A percentile compares a stretch with the other conserved stretches of the same genome.
phyloP scores from a whole-genome alignment of 2,888 invertebrate genomes.

The Morinoia aosen region DNA sequence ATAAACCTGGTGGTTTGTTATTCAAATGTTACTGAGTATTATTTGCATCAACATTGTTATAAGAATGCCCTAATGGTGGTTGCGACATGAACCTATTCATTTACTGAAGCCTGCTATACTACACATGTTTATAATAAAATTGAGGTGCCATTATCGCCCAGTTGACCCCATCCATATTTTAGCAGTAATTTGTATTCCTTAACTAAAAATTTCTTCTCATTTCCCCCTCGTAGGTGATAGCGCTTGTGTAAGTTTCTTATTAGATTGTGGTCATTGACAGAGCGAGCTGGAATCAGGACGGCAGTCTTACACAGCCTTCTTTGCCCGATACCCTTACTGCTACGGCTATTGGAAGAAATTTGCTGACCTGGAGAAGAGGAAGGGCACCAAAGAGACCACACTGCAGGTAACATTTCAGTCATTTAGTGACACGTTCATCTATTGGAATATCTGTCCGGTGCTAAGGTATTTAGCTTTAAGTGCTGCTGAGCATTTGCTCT shows the following conservation, averaged over 20 bases:
- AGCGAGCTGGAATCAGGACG: conserved; percentile 93
- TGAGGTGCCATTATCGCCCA: not conserved
- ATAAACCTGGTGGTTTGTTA: conserved; percentile 16
- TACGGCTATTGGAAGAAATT: conserved; percentile 99
- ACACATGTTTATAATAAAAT: not conserved
- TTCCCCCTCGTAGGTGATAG: not conserved
- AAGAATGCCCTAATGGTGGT: conserved; percentile 12
- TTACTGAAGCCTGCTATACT: not conserved
- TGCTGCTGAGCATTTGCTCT: not conserved
- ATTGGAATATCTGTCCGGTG: not conserved
- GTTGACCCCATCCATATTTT: not conserved
- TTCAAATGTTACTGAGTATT: not conserved
- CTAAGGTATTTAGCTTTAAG: not conserved
- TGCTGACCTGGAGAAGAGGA: conserved; percentile 96
- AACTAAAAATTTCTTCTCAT: not conserved
- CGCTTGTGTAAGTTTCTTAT: not conserved
- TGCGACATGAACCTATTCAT: not conserved
- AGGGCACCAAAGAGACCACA: conserved; percentile 90
- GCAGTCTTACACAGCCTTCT: conserved; percentile 94
- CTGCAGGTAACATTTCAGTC: conserved; percentile 80
- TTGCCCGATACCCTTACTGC: conserved; percentile 97
- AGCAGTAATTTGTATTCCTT: not conserved
- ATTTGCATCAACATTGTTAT: conserved; percentile 19
- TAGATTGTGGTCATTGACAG: conserved; percentile 74
- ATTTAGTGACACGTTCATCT: conserved; percentile 68